Evolutionary conservation across 2,797 vertebrate genomes (phyloP).

Genomic region (Emys orbicularis): DNA sequence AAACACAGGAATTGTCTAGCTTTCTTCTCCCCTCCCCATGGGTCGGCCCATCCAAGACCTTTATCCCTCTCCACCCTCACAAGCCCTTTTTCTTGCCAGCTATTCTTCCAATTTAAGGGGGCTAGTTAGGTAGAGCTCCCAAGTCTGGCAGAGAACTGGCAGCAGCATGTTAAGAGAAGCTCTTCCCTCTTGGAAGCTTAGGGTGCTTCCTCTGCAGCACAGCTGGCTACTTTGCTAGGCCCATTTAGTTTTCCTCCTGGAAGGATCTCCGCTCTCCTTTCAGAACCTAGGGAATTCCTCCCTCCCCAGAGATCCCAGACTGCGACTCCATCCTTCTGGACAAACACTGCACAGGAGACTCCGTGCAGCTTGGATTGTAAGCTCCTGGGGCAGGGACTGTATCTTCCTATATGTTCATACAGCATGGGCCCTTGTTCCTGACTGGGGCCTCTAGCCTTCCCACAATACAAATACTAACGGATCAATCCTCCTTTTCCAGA

Average conservation of each 20-base stretch:
- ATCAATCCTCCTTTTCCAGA: not conserved
- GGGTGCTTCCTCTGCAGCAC: not conserved
- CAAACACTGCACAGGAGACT: not conserved
- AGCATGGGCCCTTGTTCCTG: not conserved
- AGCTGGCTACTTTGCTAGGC: not conserved
- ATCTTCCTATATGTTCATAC: not conserved
- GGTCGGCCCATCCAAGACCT: not conserved
- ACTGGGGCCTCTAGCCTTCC: not conserved
- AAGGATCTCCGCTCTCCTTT: not conserved
- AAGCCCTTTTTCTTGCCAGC: not conserved
- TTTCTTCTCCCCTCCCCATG: not conserved
- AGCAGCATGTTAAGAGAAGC: not conserved
- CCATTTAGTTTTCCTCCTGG: not conserved
- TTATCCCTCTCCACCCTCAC: not conserved
- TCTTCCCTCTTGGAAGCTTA: not conserved
- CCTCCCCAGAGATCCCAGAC: constrained; percentile 9
- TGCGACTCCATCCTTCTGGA: constrained; percentile 43
- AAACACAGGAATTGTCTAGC: not conserved
- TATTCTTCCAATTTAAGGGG: not conserved
- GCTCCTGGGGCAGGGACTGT: not conserved
- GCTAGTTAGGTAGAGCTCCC: not conserved
- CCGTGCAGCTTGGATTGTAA: not conserved
- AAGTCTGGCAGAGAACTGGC: not conserved
- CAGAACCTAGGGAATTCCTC: not conserved
- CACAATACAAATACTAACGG: not conserved